Conservation (phyloP, 2,113 vertebrate species). For the Neodontobutis hainanensis region DNA sequence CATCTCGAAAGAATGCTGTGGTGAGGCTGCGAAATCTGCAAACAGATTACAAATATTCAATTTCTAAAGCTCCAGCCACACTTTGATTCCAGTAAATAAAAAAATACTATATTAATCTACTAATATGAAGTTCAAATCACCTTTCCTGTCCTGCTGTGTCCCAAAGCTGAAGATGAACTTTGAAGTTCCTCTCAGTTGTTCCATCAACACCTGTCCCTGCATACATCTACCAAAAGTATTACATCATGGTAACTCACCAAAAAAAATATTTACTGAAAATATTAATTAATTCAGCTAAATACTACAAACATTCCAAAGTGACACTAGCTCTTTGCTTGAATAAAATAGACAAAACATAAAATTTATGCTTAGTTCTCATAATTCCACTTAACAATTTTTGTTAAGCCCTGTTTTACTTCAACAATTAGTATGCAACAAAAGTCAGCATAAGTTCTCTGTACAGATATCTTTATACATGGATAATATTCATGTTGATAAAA, state of each 20-base stretch:
- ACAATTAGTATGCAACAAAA: too few relatives aligned
- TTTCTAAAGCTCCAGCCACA: background rate
- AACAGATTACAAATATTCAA: background rate
- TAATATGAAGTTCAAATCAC: constrained; percentile 57
- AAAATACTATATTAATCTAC: background rate
- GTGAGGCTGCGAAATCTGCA: constrained; percentile 89
- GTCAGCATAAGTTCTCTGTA: too few relatives aligned
- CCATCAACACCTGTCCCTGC: constrained; percentile 83
- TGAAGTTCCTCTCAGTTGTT: constrained; percentile 84
- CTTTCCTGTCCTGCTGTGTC: constrained; percentile 96
- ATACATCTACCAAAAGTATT: constrained; percentile 78
- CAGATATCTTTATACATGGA: too few relatives aligned
- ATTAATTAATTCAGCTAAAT: too few relatives aligned
- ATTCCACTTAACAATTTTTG: too few relatives aligned
- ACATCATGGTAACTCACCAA: background rate
- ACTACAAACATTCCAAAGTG: too few relatives aligned
- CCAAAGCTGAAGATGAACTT: constrained; percentile 94
- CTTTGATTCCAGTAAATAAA: background rate
- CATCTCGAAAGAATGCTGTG: constrained; percentile 94
- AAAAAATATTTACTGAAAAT: too few relatives aligned
- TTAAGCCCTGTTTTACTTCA: too few relatives aligned
- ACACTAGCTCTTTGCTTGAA: too few relatives aligned
- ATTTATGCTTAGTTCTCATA: background rate
- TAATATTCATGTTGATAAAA: too few relatives aligned
- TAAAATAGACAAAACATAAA: too few relatives aligned